Conservation (phyloP, 2,113 vertebrate genomes). For the Aythya baeri region DNA sequence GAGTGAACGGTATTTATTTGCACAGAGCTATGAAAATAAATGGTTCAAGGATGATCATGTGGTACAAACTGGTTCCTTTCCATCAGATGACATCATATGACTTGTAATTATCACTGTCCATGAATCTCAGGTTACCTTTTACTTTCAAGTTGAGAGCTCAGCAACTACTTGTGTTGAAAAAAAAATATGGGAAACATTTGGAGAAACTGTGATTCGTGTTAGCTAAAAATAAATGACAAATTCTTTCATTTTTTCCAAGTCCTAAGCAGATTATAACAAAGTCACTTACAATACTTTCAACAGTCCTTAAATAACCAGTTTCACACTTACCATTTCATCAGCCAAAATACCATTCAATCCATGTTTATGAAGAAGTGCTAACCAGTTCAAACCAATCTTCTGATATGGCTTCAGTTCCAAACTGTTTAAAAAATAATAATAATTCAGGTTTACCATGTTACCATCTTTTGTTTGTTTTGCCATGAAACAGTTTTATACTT, state of each 20-base stretch:
- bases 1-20: not conserved
- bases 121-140: not conserved
- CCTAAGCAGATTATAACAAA: not conserved
- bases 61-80: not conserved
- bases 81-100: not conserved
- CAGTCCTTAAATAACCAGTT: accelerated
- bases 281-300: not conserved
- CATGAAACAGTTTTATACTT: not conserved
- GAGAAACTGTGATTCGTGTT: not conserved
- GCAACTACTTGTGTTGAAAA: not conserved
- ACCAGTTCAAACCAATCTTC: slow-evolving; percentile 95
- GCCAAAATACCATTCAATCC: slow-evolving; percentile 94
- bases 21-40: not conserved
- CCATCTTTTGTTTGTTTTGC: not conserved
- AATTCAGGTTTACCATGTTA: not conserved
- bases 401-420: slow-evolving; percentile 92
- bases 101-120: not conserved
- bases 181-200: not conserved
- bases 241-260: not conserved
- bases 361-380: slow-evolving; percentile 91
- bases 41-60: not conserved
- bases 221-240: not conserved
- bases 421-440: slow-evolving; percentile 74
- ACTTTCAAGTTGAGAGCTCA: not conserved
- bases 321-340: slow-evolving; percentile 95